These are phyloP conservation scores for Mimumesa dahlbomi DNA, from an alignment of 2,888 invertebrate genomes.

Conservation along the genomic window DNA sequence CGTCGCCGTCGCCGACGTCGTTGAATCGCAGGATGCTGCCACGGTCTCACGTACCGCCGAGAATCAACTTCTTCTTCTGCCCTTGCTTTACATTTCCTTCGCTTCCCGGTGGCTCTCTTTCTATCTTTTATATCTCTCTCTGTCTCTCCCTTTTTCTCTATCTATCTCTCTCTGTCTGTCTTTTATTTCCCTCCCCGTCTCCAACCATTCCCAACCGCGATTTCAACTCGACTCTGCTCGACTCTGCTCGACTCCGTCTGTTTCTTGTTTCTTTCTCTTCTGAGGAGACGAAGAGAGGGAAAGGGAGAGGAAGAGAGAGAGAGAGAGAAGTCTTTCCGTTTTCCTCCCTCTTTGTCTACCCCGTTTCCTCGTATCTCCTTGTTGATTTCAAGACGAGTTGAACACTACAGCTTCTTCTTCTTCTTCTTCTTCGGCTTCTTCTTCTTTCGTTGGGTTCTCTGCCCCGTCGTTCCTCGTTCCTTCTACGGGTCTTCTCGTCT, in stretches of 20 bases:
- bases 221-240: too few relatives aligned
- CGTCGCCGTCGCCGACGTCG: too few relatives aligned
- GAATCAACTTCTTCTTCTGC: slow-evolving; percentile 42
- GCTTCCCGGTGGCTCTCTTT: slow-evolving; percentile 3
- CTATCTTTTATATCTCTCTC: background rate
- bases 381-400: background rate
- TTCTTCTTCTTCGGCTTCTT: background rate
- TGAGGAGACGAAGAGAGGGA: too few relatives aligned
- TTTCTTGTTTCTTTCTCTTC: slow-evolving; percentile 17
- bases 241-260: background rate
- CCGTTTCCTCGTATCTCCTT: slow-evolving; percentile 13
- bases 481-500: too few relatives aligned
- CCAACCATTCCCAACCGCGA: too few relatives aligned
- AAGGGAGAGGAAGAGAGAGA: too few relatives aligned
- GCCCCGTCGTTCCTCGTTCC: too few relatives aligned
- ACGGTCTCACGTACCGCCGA: slow-evolving; percentile 39
- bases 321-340: too few relatives aligned
- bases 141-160: background rate
- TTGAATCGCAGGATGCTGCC: slow-evolving; percentile 7
- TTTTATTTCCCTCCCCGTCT: too few relatives aligned
- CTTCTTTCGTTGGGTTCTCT: slow-evolving; percentile 9
- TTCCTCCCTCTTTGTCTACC: slow-evolving; percentile 9
- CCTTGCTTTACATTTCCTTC: slow-evolving; percentile 26
- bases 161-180: background rate
- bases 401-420: background rate